A percentile compares a stretch with the other conserved stretches of the same genome.
Evolutionary conservation across 2,797 vertebrate species (phyloP).

Genomic region (Okamejei kenojei): DNA sequence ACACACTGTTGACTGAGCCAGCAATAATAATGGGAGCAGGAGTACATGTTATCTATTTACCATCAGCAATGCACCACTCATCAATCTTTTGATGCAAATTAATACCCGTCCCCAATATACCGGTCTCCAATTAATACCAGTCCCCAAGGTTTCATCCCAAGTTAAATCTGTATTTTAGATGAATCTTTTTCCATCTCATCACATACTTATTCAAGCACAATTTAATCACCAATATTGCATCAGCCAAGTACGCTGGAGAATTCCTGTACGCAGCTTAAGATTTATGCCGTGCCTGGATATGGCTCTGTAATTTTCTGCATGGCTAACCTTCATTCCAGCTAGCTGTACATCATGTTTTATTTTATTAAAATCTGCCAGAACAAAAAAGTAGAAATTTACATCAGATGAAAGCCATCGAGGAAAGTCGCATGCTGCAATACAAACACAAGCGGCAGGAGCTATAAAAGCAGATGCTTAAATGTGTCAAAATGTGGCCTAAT

Average conservation of each 20-base stretch:
- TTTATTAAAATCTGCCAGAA: constrained; percentile 36
- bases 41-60: background rate
- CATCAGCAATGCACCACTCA: background rate
- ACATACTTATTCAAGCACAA: constrained; percentile 36
- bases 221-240: constrained; percentile 36
- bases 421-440: background rate
- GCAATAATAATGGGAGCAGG: no score
- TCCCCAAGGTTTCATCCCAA: background rate
- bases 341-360: background rate
- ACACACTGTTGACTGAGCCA: background rate
- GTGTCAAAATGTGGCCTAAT: background rate
- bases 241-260: constrained; percentile 29
- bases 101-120: background rate
- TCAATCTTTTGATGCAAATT: background rate
- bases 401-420: background rate
- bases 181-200: constrained; percentile 36
- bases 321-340: constrained; percentile 24
- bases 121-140: no score
- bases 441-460: background rate
- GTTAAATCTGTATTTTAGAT: constrained; percentile 29
- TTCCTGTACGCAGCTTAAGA: constrained; percentile 14
- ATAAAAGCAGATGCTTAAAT: background rate
- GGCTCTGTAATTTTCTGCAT: constrained; percentile 37
- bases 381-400: constrained; percentile 28
- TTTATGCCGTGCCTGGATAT: constrained; percentile 10